Evolutionary conservation across 2,888 invertebrate species (phyloP).

Genomic region (Drosophila siamana): DNA sequence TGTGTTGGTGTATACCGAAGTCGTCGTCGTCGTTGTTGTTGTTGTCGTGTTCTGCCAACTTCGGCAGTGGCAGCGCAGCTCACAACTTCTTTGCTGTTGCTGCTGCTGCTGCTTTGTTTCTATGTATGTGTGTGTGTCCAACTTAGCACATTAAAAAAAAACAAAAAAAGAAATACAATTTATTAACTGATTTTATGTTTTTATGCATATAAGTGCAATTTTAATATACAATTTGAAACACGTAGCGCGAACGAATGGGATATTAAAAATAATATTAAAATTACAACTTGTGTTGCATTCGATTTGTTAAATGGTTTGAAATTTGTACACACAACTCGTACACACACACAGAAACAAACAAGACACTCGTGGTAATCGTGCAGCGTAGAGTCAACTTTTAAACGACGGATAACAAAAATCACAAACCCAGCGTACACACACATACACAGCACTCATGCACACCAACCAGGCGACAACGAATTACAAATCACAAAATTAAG

Average conservation of each 20-base stretch:
- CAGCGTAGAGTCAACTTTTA: slow-evolving; percentile 35
- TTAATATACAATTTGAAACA: slow-evolving; percentile 3
- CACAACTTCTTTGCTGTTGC: slow-evolving; percentile 45
- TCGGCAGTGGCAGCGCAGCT: slow-evolving; percentile 38
- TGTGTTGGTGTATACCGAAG: slow-evolving; percentile 58
- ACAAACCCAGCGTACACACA: slow-evolving; percentile 50
- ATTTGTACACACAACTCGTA: slow-evolving; percentile 40
- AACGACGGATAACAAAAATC: slow-evolving; percentile 44
- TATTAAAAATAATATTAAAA: neutral
- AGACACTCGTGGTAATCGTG: slow-evolving; percentile 30
- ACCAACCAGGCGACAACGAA: slow-evolving; percentile 49
- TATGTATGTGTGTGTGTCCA: slow-evolving; percentile 42
- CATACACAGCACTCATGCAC: slow-evolving; percentile 27
- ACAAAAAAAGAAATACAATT: slow-evolving; percentile 26
- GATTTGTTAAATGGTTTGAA: slow-evolving; percentile 44
- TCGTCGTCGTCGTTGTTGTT: slow-evolving; percentile 4
- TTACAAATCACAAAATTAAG: slow-evolving; percentile 47
- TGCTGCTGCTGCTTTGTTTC: slow-evolving; percentile 28
- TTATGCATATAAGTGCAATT: too few species aligned
- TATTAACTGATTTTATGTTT: neutral
- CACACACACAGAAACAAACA: slow-evolving; percentile 24
- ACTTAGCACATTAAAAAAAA: slow-evolving; percentile 51
- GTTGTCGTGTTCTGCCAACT: slow-evolving; percentile 47
- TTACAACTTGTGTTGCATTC: slow-evolving; percentile 29
- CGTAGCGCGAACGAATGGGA: slow-evolving; percentile 7